Evolutionary conservation across 2,888 invertebrate species (phyloP).

Genomic region (Habrosyne pyritoides): DNA sequence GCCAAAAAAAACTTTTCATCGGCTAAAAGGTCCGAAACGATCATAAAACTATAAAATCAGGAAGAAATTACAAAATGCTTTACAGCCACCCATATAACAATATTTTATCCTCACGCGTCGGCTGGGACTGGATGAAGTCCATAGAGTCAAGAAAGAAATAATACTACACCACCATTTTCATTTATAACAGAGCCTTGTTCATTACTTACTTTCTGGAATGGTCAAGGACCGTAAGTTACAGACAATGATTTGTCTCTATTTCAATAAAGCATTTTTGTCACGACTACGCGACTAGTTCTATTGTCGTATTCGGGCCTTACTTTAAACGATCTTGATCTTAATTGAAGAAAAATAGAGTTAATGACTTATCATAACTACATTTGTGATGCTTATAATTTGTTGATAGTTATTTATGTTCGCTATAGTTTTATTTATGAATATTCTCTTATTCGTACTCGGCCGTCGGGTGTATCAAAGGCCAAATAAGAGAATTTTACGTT

Average conservation of each 20-base stretch:
- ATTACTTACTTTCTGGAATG: slow-evolving; percentile 62
- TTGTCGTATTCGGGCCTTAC: slow-evolving; percentile 54
- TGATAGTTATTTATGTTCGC: not conserved
- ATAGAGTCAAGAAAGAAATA: slow-evolving; percentile 40
- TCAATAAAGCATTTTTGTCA: slow-evolving; percentile 68
- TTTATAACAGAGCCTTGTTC: slow-evolving; percentile 63
- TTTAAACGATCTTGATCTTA: slow-evolving; percentile 69
- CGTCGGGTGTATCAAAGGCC: no score
- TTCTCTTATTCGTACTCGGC: no score
- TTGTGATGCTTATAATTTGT: slow-evolving; percentile 12
- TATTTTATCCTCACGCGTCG: slow-evolving; percentile 73
- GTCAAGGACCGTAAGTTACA: slow-evolving; percentile 68
- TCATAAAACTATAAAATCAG: slow-evolving; percentile 76
- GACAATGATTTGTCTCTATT: slow-evolving; percentile 63
- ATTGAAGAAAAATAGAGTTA: slow-evolving; percentile 42
- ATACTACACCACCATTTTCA: slow-evolving; percentile 43
- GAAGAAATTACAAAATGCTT: slow-evolving; percentile 70
- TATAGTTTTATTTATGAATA: not conserved
- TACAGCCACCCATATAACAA: slow-evolving; percentile 74
- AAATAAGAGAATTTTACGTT: no score
- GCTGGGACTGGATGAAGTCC: slow-evolving; percentile 17
- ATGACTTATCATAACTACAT: slow-evolving; percentile 25
- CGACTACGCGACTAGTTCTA: slow-evolving; percentile 45
- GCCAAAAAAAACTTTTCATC: slow-evolving; percentile 52
- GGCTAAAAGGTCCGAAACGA: slow-evolving; percentile 60